These are phyloP conservation scores for Sebastiscus albofasciatus DNA, from an alignment of 2,797 vertebrate genomes.

Conservation along the genomic window DNA sequence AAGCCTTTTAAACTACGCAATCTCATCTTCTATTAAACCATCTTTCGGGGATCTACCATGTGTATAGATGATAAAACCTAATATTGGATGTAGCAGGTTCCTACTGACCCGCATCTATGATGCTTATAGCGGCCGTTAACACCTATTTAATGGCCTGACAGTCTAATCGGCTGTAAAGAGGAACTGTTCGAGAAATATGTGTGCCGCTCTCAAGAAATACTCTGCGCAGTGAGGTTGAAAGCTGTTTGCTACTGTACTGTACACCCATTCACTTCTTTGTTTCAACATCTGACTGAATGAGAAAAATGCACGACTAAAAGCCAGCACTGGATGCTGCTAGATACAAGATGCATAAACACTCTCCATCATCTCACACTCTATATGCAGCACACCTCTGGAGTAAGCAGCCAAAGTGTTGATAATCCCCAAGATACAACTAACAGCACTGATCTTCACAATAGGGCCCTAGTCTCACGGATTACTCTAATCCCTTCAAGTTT, in stretches of 20 bases:
- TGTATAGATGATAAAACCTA: no score
- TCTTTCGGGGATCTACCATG: no score
- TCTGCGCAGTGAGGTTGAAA: slow-evolving; percentile 3
- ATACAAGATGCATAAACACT: slow-evolving; percentile 37
- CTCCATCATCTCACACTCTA: slow-evolving; percentile 40
- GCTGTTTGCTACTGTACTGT: slow-evolving; percentile 31
- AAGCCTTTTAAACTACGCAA: no score
- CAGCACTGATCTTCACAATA: slow-evolving; percentile 76
- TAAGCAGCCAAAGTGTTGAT: slow-evolving; percentile 72
- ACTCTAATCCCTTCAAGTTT: slow-evolving; percentile 83
- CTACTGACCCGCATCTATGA: no score
- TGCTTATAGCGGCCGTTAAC: no score
- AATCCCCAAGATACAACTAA: slow-evolving; percentile 80
- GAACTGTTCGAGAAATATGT: background rate
- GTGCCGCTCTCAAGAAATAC: background rate
- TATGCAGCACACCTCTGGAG: slow-evolving; percentile 71
- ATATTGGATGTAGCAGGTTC: no score
- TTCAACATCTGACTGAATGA: slow-evolving; percentile 8
- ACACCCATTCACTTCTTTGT: slow-evolving; percentile 23
- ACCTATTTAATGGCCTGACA: no score
- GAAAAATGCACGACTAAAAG: background rate
- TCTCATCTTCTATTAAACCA: no score
- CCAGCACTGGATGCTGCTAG: slow-evolving; percentile 23
- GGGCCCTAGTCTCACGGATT: slow-evolving; percentile 77
- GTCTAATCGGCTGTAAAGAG: background rate